These are phyloP conservation scores for Porites lutea DNA, from an alignment of 64 coral and sea anemone species.

Conservation along the genomic window DNA sequence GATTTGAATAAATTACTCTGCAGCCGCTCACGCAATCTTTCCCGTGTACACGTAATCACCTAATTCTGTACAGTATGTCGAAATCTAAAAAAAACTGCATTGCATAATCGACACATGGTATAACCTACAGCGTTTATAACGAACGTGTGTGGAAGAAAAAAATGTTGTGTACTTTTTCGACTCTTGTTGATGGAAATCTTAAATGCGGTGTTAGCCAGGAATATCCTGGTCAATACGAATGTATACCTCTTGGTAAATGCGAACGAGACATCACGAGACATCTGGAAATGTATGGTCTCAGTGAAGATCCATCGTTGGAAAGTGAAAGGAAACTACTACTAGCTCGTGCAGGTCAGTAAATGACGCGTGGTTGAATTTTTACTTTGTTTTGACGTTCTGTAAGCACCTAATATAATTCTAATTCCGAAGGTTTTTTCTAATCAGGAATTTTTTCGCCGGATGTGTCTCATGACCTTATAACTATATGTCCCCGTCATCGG, in stretches of 20 bases:
- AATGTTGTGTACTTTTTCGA: not conserved
- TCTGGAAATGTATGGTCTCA: not conserved
- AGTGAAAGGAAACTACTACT: not conserved
- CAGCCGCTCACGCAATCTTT: too few species aligned
- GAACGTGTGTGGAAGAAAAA: not conserved
- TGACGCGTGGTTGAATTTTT: not conserved
- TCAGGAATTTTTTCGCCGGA: slow-evolving; percentile 48
- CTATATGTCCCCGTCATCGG: slow-evolving; percentile 52
- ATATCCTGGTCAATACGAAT: not conserved
- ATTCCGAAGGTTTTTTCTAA: not conserved
- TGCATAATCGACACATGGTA: not conserved
- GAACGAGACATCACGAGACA: too few species aligned
- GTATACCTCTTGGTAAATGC: not conserved
- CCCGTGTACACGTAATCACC: too few species aligned
- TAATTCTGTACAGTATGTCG: too few species aligned
- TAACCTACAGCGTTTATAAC: not conserved
- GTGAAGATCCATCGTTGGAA: not conserved
- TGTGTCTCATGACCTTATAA: slow-evolving; percentile 14
- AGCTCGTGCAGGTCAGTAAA: not conserved
- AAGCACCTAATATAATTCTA: too few species aligned
- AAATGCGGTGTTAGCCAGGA: not conserved
- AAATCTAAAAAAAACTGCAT: not conserved
- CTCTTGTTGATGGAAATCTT: not conserved
- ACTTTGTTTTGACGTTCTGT: not conserved
- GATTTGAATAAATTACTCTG: too few species aligned